Evolutionary conservation across 2,888 invertebrate genomes (phyloP), one percentile per base, ranked within the genome.

Genomic region (Agrenia bidenticulata): DNA sequence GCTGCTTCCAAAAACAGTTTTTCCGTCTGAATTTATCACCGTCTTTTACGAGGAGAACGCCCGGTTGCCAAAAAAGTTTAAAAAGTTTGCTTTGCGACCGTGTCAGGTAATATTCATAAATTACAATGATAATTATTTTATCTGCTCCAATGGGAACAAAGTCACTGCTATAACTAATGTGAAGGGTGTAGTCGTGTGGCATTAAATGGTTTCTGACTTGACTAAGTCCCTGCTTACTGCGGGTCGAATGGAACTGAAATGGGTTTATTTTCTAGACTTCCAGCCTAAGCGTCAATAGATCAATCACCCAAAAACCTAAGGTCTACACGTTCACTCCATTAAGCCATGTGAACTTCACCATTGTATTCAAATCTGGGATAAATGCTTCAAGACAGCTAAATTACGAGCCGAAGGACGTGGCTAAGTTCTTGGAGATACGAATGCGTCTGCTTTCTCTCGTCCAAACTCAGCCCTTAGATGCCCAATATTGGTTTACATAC

Each of bases 11-110:
- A 72, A 72, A 55, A 65, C 70, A 19, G 49, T 75, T 5, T 73
- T 72, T 51, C 75, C 72, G 5, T 69, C 70, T 5, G 75, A 75
- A 54, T 75, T 69, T 53, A 72, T 75, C 37, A 23, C 21, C 4
- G 59, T 66, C 9, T 75, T 75, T 65, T 71, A 59, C 24, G 58
- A 64, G 21, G 72, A 72, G 55, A 66, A 67, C 64, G 61, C 59
- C 15, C 11, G 37, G 9, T 39, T 64, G 4, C 45, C 57, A 13
- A 39, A 24, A 27, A 19, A 21, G 26, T 45, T 55, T 13, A 60
- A 57, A 32, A 42, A 50, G 1, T 62, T 67, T 53, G 32, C 45
- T 1, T 41, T 73, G 4, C n/a, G 21, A 17, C 60, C 53, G 49
- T 73, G 73, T 60, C 54, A 63, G 54, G 73, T 73, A 59, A 27